Evolutionary conservation across 2,888 invertebrate genomes (phyloP).

Genomic region (Eupelmus urozonus): DNA sequence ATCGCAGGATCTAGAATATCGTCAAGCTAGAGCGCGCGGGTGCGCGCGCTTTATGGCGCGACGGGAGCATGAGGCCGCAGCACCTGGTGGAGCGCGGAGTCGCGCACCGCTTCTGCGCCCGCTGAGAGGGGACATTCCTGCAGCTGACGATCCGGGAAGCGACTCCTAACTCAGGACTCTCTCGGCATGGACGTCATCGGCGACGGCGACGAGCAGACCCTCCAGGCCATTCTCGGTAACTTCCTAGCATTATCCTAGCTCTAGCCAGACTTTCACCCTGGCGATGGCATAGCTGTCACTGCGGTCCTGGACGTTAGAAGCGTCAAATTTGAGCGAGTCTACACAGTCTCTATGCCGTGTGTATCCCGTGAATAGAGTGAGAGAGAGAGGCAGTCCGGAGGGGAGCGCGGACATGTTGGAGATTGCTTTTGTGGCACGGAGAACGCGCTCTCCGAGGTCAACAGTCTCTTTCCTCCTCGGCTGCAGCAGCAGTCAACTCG

Average conservation of each 20-base stretch:
- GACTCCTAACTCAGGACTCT: no score
- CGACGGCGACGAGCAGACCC: no score
- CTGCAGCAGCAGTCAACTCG: background rate
- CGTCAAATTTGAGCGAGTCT: background rate
- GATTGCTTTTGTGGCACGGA: constrained; percentile 2
- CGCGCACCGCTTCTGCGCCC: constrained; percentile 54
- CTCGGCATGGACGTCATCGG: constrained; percentile 77
- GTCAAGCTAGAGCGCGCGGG: background rate
- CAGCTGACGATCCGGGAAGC: constrained; percentile 70
- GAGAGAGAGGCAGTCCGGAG: no score
- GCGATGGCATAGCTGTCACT: constrained; percentile 77
- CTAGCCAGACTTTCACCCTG: no score
- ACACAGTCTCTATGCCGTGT: no score
- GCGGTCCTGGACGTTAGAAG: constrained; percentile 75
- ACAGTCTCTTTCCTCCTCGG: constrained; percentile 1
- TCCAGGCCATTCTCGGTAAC: no score
- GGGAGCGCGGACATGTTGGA: background rate
- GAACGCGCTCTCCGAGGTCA: constrained; percentile 22
- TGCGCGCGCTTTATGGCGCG: constrained; percentile 48
- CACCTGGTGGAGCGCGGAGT: constrained; percentile 38
- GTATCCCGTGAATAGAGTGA: no score
- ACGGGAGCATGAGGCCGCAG: constrained; percentile 39
- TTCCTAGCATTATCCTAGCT: no score
- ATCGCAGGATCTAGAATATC: no score
- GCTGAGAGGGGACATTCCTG: constrained; percentile 70